Conservation (phyloP, 2,797 vertebrate species). For the Scolopax rusticola region DNA sequence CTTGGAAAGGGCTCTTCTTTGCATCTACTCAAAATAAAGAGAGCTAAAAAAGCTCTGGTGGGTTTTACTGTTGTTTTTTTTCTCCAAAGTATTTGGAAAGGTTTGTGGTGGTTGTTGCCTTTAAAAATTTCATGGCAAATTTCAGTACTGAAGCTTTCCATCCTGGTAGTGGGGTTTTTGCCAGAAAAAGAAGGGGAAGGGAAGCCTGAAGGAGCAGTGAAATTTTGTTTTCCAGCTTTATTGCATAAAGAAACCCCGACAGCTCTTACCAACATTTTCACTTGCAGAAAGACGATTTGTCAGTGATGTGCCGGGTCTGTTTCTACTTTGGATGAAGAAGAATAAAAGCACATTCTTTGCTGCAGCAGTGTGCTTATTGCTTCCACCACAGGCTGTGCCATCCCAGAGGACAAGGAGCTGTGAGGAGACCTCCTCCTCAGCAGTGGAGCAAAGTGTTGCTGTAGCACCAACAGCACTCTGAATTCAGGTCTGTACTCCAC, state of each 20-base stretch:
- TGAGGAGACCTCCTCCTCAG: not conserved
- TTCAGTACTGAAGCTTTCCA: constrained; percentile 8
- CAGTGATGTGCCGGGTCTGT: not conserved
- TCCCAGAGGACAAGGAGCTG: not conserved
- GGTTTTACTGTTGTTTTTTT: not conserved
- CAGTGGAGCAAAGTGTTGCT: not conserved
- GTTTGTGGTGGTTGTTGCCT: not conserved
- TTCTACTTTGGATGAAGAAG: not conserved
- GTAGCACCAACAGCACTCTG: not conserved
- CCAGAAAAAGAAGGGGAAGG: not conserved
- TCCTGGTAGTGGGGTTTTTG: not conserved
- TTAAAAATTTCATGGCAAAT: not conserved
- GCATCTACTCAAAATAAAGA: not conserved
- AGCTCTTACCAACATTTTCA: not conserved
- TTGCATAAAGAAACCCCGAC: not conserved
- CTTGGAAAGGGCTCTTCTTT: not conserved
- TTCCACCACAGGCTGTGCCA: not conserved
- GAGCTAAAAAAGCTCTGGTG: not conserved
- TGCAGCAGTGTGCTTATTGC: not conserved
- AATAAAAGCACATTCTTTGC: not conserved
- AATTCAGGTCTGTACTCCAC: not conserved
- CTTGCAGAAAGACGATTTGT: not conserved
- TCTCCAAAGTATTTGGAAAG: not conserved
- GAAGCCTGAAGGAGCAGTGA: constrained; percentile 15
- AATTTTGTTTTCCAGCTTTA: not conserved